Conservation (phyloP, 2,113 vertebrate genomes). For the Podiceps cristatus region DNA sequence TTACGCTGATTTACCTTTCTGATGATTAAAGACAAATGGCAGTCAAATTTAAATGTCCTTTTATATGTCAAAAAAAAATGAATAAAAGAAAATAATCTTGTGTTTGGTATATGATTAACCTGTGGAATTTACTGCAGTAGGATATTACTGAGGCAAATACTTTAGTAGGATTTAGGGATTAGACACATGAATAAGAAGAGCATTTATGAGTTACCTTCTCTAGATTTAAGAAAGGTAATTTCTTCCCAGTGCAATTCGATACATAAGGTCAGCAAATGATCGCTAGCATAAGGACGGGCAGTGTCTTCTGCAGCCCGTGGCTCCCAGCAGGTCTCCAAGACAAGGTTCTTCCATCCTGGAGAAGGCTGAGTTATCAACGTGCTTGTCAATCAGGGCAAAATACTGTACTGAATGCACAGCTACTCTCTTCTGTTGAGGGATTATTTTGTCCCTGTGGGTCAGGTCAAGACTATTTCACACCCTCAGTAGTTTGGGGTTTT, state of each 20-base stretch:
- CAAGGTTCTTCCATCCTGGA: not conserved
- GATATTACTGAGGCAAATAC: conserved; percentile 58
- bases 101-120: conserved; percentile 72
- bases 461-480: not conserved
- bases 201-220: conserved; percentile 17
- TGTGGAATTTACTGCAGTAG: conserved; percentile 71
- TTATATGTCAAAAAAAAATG: conserved; percentile 4
- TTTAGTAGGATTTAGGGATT: conserved; percentile 71
- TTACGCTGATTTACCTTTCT: not conserved
- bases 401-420: not conserved
- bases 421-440: not conserved
- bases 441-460: not conserved
- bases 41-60: not conserved
- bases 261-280: not conserved
- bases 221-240: conserved; percentile 19
- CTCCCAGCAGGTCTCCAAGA: not conserved
- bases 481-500: not conserved
- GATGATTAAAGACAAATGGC: not conserved
- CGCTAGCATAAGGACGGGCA: not conserved
- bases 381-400: not conserved
- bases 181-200: conserved; percentile 45
- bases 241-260: not conserved
- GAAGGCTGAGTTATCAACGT: not conserved
- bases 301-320: not conserved
- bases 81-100: conserved; percentile 57